A percentile compares a stretch with the other conserved stretches of the same genome.
phyloP scores from a whole-genome alignment of 2,888 invertebrate species.

The Sycophila texana region DNA sequence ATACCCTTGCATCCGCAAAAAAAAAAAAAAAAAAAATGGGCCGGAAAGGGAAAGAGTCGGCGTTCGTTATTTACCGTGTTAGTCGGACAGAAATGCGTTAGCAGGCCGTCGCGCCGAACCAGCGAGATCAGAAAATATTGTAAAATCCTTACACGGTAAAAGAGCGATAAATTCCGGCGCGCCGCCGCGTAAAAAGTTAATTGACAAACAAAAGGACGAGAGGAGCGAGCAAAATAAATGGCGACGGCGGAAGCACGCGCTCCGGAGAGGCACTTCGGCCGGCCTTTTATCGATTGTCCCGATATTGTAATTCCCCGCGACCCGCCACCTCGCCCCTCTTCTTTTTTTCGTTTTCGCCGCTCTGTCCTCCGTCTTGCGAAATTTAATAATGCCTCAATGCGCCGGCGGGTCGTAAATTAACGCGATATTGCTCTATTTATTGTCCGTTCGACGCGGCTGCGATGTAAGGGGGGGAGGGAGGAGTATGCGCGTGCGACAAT shows the following conservation, averaged over 20 bases:
- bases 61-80: conserved; percentile 18
- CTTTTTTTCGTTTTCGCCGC: conserved; percentile 12
- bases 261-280: conserved; percentile 28
- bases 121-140: conserved; percentile 40
- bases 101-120: not conserved
- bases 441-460: conserved; percentile 61
- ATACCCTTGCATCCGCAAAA: conserved; percentile 1
- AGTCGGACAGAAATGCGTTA: conserved; percentile 17
- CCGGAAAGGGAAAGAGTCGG: not conserved
- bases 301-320: conserved; percentile 36
- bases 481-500: conserved; percentile 46
- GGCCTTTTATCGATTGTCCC: conserved; percentile 37
- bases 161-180: conserved; percentile 40
- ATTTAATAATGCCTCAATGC: conserved; percentile 67
- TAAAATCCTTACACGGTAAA: conserved; percentile 34
- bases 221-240: conserved; percentile 24
- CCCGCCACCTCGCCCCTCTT: conserved; percentile 4
- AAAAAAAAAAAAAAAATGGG: not conserved
- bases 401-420: conserved; percentile 63
- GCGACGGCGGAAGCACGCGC: not conserved
- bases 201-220: conserved; percentile 51
- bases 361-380: conserved; percentile 41
- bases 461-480: not conserved
- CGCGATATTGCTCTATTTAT: conserved; percentile 66
- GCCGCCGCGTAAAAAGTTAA: conserved; percentile 47